Evolutionary conservation across 2,113 vertebrate genomes (phyloP).

Genomic region (Engystomops pustulosus): DNA sequence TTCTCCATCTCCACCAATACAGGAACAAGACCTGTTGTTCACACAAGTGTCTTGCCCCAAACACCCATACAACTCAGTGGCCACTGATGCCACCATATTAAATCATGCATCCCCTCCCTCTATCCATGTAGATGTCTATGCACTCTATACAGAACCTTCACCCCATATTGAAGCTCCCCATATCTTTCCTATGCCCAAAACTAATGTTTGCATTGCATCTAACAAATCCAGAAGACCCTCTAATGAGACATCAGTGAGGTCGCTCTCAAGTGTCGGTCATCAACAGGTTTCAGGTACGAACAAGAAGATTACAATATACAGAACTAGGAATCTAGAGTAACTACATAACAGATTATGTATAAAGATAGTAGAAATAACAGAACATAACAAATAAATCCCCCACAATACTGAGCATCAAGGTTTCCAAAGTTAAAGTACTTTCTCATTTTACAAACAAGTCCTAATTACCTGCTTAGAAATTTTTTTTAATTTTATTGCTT

Average conservation of each 20-base stretch:
- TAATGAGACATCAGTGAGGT: conserved; percentile 37
- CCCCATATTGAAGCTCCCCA: background rate
- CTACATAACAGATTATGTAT: background rate
- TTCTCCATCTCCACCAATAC: conserved; percentile 45
- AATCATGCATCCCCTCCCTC: conserved; percentile 48
- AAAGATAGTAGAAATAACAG: too few species aligned
- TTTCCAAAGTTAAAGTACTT: background rate
- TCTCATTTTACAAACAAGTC: too few species aligned
- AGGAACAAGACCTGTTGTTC: conserved; percentile 65
- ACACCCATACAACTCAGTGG: conserved; percentile 56
- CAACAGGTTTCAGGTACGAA: conserved; percentile 77
- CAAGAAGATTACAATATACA: too few species aligned
- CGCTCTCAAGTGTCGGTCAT: conserved; percentile 79
- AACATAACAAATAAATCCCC: background rate
- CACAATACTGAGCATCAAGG: background rate
- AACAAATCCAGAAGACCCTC: conserved; percentile 18
- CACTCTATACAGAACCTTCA: conserved; percentile 31
- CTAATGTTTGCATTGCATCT: background rate
- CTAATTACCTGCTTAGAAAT: too few species aligned
- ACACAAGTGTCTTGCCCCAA: conserved; percentile 66
- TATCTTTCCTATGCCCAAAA: conserved; percentile 47
- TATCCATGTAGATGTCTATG: conserved; percentile 56
- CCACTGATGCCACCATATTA: conserved; percentile 49
- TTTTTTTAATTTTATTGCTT: too few species aligned
- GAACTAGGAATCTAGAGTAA: background rate